A percentile compares a stretch with the other conserved stretches of the same genome.
These are phyloP conservation scores for Oryzias melastigma DNA, from an alignment of 2,113 vertebrate species.

Conservation along the genomic window DNA sequence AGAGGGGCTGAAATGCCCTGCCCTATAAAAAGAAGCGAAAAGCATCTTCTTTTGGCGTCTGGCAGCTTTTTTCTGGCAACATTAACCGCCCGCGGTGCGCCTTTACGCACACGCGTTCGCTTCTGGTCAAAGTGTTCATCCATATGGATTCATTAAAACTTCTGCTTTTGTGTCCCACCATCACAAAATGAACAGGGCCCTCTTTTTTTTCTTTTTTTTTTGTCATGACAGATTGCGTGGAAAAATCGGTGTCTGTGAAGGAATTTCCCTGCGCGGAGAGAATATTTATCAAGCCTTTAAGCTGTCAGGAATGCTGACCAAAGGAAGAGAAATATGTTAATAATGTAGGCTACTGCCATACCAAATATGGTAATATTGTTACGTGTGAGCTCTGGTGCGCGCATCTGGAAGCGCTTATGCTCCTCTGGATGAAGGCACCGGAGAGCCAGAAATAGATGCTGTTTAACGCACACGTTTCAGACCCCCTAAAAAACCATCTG, in stretches of 20 bases:
- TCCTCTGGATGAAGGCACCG: constrained; percentile 81
- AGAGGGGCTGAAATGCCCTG: constrained; percentile 22
- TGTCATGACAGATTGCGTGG: constrained; percentile 85
- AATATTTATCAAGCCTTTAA: constrained; percentile 96
- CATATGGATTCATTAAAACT: constrained; percentile 75
- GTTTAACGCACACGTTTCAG: constrained; percentile 64
- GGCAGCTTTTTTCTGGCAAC: constrained; percentile 11
- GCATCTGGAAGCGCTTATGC: constrained; percentile 95
- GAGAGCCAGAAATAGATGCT: constrained; percentile 83
- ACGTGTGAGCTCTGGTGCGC: constrained; percentile 92
- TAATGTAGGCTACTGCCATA: constrained; percentile 98
- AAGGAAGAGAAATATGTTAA: constrained; percentile 93
- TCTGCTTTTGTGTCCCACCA: constrained; percentile 49
- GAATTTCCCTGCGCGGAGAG: constrained; percentile 93
- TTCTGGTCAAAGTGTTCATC: constrained; percentile 50
- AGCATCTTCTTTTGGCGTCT: constrained; percentile 24
- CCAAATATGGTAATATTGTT: constrained; percentile 99
- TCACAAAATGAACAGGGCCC: constrained; percentile 57
- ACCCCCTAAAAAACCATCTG: constrained; percentile 15
- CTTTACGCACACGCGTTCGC: constrained; percentile 47
- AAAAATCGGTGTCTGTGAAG: constrained; percentile 87
- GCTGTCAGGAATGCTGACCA: constrained; percentile 96
- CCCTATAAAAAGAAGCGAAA: constrained; percentile 25
- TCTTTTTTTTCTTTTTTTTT: constrained; percentile 64
- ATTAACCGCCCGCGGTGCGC: constrained; percentile 21